Evolutionary conservation across 2,888 invertebrate species (phyloP), one percentile per base, ranked within the genome.

Genomic region (Mythimna loreyi): DNA sequence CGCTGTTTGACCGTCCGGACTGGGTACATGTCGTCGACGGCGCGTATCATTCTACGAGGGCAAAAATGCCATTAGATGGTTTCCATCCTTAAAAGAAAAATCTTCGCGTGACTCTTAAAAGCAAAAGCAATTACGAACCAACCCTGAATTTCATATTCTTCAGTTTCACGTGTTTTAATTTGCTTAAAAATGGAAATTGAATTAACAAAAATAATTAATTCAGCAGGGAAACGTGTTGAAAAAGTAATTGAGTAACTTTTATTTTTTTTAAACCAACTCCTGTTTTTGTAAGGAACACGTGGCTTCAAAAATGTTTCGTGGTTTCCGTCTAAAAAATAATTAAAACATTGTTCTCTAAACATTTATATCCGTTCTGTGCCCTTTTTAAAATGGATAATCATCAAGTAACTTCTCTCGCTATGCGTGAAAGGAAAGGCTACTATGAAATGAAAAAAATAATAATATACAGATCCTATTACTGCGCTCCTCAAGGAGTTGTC

Each of bases 191-290:
- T 36, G 33, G 25, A 56, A 74, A 65, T 11, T 21, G 30, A 40
- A 45, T 53, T 36, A 45, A 11, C 19, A 23, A 28, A 69, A 69
- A 67, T 67, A 75, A 75, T 75, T 25, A 11, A 47, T 45, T 75
- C 11, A 25, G 1, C 23, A 25, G 23, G 3, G 11, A 9, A 36
- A 53, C 75, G 53, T 53, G 67, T 67, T 53, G 50, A 33, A 67
- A 75, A 75, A 53, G 40, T 75, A 72, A 75, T 75, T 57, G 58
- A 47, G 25, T 9, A 23, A 40, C 57, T 67, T 58, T 67, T 58
- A 36, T 47, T 13, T 45, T 75, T 47, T 66, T 25, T 16, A 8
- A 13, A 56, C 36, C 13, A 65, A 30, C 2, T 45, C 13, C 11
- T 23, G 43, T 50, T 64, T 73, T n/a, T 56, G 50, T 30, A 3